A percentile compares a stretch with the other conserved stretches of the same genome.
phyloP scores from a whole-genome alignment of 1,140 invertebrate species.

The Drosophila mayri region DNA sequence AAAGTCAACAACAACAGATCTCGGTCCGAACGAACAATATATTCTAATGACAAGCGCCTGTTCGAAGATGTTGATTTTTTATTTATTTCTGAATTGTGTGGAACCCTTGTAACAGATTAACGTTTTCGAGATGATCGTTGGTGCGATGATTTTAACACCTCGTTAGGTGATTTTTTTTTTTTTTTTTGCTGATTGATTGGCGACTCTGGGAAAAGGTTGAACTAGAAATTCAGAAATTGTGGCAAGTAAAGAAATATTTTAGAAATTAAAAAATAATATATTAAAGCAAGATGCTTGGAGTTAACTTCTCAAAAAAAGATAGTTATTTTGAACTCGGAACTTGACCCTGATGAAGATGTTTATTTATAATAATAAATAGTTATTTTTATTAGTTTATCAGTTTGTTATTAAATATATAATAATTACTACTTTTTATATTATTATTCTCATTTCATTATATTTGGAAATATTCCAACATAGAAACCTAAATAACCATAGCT shows the following conservation, averaged over 20 bases:
- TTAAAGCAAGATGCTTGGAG: neutral
- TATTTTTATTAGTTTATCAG: neutral
- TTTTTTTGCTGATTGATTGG: constrained; percentile 36
- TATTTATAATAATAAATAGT: neutral
- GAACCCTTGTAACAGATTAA: constrained; percentile 72
- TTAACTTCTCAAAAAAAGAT: neutral
- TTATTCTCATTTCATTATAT: neutral
- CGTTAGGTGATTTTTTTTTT: constrained; percentile 80
- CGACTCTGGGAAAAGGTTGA: neutral
- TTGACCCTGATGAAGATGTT: too few species aligned
- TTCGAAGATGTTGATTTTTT: constrained; percentile 7
- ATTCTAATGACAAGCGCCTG: constrained; percentile 79
- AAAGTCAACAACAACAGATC: constrained; percentile 77
- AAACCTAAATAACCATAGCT: neutral
- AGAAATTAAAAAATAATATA: neutral
- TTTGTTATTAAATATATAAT: neutral
- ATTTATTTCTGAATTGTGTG: constrained; percentile 4
- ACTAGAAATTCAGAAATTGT: neutral
- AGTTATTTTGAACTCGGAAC: too few species aligned
- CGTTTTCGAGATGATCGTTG: constrained; percentile 38
- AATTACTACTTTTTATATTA: too few species aligned
- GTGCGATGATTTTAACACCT: constrained; percentile 78
- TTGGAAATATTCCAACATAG: neutral
- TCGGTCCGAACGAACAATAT: constrained; percentile 60
- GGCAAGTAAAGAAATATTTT: neutral